phyloP scores from a whole-genome alignment of 1,140 invertebrate species.

The Conopomorpha cramerella region DNA sequence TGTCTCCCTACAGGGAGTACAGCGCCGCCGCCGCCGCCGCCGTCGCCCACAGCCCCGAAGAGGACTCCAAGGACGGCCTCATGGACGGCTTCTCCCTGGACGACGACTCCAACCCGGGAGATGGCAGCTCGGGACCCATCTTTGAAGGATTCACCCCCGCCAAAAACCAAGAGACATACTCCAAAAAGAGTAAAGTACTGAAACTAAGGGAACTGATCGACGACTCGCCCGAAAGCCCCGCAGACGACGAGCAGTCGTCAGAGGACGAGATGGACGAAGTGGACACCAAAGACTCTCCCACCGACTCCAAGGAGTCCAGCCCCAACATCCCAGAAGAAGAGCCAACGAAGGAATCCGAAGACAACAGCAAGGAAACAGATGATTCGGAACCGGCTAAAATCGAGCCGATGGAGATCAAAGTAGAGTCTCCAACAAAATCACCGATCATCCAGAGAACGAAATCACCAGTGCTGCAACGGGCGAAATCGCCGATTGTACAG shows the following conservation, averaged over 20 bases:
- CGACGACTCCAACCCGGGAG: slow-evolving; percentile 60
- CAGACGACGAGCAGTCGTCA: slow-evolving; percentile 59
- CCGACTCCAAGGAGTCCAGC: slow-evolving; percentile 17
- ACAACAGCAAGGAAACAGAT: too few species aligned
- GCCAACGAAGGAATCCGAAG: too few species aligned
- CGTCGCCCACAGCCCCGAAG: slow-evolving; percentile 38
- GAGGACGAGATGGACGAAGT: slow-evolving; percentile 60
- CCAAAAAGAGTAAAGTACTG: slow-evolving; percentile 53
- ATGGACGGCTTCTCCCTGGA: slow-evolving; percentile 66
- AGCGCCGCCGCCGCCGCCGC: slow-evolving; percentile 18
- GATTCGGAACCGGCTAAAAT: too few species aligned
- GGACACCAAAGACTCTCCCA: slow-evolving; percentile 11
- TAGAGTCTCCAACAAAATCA: too few species aligned
- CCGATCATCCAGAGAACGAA: too few species aligned
- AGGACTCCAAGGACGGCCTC: slow-evolving; percentile 63
- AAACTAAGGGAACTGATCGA: slow-evolving; percentile 56
- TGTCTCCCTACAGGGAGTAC: slow-evolving; percentile 54
- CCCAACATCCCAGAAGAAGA: too few species aligned
- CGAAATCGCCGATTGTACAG: too few species aligned
- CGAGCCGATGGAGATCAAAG: too few species aligned
- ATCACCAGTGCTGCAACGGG: too few species aligned
- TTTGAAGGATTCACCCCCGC: slow-evolving; percentile 58
- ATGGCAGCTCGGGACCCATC: slow-evolving; percentile 46
- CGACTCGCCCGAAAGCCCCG: slow-evolving; percentile 53
- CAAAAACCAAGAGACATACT: slow-evolving; percentile 59